Evolutionary conservation across 2,113 vertebrate genomes (phyloP).

Genomic region (Nipponia nippon): DNA sequence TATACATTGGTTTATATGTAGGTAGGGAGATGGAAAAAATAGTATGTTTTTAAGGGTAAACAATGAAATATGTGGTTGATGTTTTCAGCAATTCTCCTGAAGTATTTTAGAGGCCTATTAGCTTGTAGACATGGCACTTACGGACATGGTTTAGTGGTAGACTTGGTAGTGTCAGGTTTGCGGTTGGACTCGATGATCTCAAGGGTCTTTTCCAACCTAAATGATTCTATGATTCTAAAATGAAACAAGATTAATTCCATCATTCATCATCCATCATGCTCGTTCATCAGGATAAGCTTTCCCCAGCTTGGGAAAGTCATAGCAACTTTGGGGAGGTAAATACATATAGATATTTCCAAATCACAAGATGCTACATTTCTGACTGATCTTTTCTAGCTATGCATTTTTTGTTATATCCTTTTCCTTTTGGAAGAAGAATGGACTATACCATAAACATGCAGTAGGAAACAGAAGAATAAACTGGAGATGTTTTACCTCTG

Average conservation of each 20-base stretch:
- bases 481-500: background rate
- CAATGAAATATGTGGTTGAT: background rate
- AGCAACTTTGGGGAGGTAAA: background rate
- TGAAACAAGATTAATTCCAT: background rate
- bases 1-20: background rate
- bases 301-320: background rate
- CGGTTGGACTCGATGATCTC: rapidly evolving
- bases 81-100: background rate
- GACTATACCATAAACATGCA: background rate
- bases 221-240: background rate
- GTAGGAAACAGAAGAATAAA: background rate
- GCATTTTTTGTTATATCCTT: background rate
- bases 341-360: background rate
- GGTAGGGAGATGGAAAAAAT: background rate
- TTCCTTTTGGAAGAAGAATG: background rate
- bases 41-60: background rate
- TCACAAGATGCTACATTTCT: background rate
- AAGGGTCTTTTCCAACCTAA: background rate
- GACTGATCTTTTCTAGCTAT: background rate
- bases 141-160: background rate
- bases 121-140: background rate
- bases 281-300: background rate
- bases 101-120: background rate
- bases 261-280: background rate
- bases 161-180: background rate